Conservation (phyloP, 2,113 vertebrate genomes). For the Damaliscus lunatus region DNA sequence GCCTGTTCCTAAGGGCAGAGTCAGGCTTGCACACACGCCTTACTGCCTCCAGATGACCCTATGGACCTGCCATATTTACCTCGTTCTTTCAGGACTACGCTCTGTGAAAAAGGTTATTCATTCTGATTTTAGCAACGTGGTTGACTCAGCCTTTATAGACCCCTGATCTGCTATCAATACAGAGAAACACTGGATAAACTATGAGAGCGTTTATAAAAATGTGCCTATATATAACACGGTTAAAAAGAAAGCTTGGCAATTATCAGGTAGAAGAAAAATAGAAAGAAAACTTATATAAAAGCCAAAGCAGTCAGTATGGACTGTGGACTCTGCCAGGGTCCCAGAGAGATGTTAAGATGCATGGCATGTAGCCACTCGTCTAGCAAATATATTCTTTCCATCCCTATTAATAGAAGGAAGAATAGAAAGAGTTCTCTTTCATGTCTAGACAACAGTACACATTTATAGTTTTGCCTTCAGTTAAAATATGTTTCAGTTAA, state of each 20-base stretch:
- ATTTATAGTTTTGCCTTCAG: neutral
- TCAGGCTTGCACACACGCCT: neutral
- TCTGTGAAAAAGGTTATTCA: neutral
- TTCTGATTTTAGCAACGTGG: neutral
- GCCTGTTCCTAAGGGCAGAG: neutral
- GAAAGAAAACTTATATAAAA: neutral
- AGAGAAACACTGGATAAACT: neutral
- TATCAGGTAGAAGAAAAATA: neutral
- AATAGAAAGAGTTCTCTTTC: neutral
- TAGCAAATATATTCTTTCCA: neutral
- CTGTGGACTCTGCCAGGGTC: neutral
- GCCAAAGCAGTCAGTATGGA: neutral
- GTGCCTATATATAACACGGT: neutral
- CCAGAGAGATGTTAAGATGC: too few species aligned
- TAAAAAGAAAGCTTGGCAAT: neutral
- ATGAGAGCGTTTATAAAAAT: neutral
- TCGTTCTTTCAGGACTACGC: neutral
- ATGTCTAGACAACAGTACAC: neutral
- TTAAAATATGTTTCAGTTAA: neutral
- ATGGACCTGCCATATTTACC: accelerated
- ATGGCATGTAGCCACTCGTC: accelerated
- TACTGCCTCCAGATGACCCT: neutral
- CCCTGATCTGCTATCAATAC: neutral
- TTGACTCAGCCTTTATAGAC: neutral
- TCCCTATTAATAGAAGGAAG: too few species aligned